A percentile compares a stretch with the other conserved stretches of the same genome.
phyloP scores from a whole-genome alignment of 2,888 invertebrate genomes.

The Bimastos eiseni region DNA sequence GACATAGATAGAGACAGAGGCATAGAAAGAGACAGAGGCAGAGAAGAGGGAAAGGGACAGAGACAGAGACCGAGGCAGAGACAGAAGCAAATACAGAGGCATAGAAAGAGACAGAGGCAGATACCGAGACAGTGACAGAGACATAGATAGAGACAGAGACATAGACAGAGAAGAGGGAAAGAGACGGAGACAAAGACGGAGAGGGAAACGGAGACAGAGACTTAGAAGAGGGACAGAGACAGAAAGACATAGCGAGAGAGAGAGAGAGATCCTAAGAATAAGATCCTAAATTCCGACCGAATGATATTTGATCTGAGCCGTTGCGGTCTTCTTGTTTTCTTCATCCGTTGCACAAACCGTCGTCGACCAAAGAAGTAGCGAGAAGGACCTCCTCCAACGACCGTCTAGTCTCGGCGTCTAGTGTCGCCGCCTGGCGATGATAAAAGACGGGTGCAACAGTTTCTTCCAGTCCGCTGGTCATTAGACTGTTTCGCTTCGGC shows the following conservation, averaged over 20 bases:
- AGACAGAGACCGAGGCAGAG: not conserved
- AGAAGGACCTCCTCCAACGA: not conserved
- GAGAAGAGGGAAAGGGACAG: too few species aligned
- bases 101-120: not conserved
- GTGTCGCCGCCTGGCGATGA: not conserved
- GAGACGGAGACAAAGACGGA: not conserved
- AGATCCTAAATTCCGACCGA: not conserved
- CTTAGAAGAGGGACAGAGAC: not conserved
- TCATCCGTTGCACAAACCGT: not conserved
- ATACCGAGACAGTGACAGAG: not conserved
- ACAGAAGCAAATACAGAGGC: too few species aligned
- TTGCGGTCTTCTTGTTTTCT: not conserved
- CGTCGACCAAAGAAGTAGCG: not conserved
- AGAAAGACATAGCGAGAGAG: not conserved
- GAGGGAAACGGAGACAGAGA: not conserved
- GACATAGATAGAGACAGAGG: too few species aligned
- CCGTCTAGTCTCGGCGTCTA: not conserved
- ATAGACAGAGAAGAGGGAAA: not conserved
- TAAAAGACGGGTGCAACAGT: not conserved
- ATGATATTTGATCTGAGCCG: not conserved
- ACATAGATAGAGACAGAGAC: not conserved
- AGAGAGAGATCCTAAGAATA: not conserved
- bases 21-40: too few species aligned
- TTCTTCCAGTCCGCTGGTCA: not conserved
- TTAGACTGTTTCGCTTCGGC: not conserved